Evolutionary conservation across 1,140 invertebrate genomes (phyloP).

Genomic region (Pseudomyrmex flavicornis): DNA sequence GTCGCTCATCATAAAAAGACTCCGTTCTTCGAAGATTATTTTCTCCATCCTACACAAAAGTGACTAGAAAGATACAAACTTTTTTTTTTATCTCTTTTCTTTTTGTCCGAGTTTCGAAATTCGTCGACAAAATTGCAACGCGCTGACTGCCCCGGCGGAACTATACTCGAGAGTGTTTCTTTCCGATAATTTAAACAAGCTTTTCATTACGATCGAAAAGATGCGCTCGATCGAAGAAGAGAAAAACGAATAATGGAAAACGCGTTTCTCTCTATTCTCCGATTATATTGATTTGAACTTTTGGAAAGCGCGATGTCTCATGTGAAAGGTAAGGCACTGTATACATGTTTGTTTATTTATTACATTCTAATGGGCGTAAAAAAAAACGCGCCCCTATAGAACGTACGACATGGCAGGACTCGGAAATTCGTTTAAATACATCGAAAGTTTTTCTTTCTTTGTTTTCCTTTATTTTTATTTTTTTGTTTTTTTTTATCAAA

Average conservation of each 20-base stretch:
- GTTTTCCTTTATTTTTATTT: too few relatives aligned
- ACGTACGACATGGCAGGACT: constrained; percentile 37
- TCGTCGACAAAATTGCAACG: constrained; percentile 17
- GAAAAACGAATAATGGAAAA: neutral
- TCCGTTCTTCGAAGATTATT: neutral
- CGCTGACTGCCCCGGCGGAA: neutral
- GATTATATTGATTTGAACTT: constrained; percentile 33
- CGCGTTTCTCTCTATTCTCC: constrained; percentile 10
- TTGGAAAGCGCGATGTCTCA: constrained; percentile 45
- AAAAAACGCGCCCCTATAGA: neutral
- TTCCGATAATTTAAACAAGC: neutral
- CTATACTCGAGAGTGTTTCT: neutral
- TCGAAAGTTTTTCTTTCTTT: constrained; percentile 5
- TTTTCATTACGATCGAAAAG: neutral
- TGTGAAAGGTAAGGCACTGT: constrained; percentile 35
- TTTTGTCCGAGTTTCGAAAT: neutral
- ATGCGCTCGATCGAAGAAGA: neutral
- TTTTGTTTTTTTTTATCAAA: constrained; percentile 23
- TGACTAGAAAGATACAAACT: constrained; percentile 11
- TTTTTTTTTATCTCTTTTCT: neutral
- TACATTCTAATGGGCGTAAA: constrained; percentile 32
- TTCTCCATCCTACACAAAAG: neutral
- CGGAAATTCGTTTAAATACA: constrained; percentile 21
- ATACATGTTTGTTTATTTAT: constrained; percentile 32
- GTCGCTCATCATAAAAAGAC: neutral